These are phyloP conservation scores for Drosophila kohkoa DNA, from an alignment of 1,140 invertebrate species.

Conservation along the genomic window DNA sequence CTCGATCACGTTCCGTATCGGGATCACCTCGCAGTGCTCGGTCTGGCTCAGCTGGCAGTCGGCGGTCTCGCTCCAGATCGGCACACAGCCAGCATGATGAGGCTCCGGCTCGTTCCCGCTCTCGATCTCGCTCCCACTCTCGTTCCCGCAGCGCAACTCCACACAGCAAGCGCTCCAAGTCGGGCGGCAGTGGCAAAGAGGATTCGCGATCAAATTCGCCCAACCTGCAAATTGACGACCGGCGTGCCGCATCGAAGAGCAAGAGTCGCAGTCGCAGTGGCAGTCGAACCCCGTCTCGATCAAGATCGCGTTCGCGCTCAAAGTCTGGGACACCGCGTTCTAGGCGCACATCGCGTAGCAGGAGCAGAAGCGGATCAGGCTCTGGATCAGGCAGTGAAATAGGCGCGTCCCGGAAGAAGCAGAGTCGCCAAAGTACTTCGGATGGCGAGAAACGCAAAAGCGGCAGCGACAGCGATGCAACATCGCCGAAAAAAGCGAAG, in stretches of 20 bases:
- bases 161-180: conserved; percentile 37
- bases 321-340: conserved; percentile 62
- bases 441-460: conserved; percentile 57
- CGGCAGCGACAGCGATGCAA: conserved; percentile 63
- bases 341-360: conserved; percentile 66
- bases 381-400: conserved; percentile 84
- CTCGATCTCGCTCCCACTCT: conserved; percentile 46
- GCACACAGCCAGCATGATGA: conserved; percentile 30
- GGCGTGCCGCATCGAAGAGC: conserved; percentile 85
- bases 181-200: conserved; percentile 38
- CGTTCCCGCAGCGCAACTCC: conserved; percentile 45
- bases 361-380: conserved; percentile 67
- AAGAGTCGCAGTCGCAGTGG: conserved; percentile 57
- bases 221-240: conserved; percentile 84
- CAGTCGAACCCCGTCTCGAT: conserved; percentile 37
- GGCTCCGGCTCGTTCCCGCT: conserved; percentile 34
- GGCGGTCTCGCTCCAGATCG: conserved; percentile 43
- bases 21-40: conserved; percentile 66
- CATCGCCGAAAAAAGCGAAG: conserved; percentile 82
- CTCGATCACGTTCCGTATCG: conserved; percentile 33
- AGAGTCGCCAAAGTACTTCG: conserved; percentile 65
- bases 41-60: conserved; percentile 23
- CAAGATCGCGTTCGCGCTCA: conserved; percentile 72
- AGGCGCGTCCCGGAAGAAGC: conserved; percentile 69
- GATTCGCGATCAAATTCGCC: conserved; percentile 85